Evolutionary conservation across 2,888 invertebrate species (phyloP).

Genomic region (Drosophila neonasuta): DNA sequence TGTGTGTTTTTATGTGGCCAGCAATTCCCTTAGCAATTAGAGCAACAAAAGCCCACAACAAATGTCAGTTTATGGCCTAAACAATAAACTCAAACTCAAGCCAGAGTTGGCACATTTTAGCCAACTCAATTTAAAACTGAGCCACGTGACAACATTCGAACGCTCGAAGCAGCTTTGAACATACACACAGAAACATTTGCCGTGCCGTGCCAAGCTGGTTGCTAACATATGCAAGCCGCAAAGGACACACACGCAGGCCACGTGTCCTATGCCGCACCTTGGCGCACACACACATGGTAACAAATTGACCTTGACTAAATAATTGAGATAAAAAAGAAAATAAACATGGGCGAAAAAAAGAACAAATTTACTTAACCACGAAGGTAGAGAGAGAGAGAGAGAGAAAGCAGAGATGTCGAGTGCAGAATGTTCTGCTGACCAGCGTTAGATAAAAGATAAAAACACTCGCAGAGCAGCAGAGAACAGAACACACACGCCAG

Average conservation of each 20-base stretch:
- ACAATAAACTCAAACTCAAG: conserved; percentile 41
- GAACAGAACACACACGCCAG: conserved; percentile 13
- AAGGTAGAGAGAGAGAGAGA: conserved; percentile 11
- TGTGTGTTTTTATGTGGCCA: conserved; percentile 16
- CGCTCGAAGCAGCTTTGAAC: conserved; percentile 21
- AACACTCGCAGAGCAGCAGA: conserved; percentile 22
- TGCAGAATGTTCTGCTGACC: conserved; percentile 34
- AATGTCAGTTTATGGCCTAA: conserved; percentile 50
- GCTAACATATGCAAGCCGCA: conserved; percentile 47
- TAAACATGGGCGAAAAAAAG: conserved; percentile 15
- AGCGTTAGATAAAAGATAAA: conserved; percentile 51
- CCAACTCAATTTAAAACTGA: conserved; percentile 60
- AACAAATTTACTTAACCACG: conserved; percentile 53
- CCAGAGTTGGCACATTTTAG: conserved; percentile 24
- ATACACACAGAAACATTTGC: conserved; percentile 9
- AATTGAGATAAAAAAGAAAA: conserved; percentile 55
- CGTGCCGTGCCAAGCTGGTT: conserved; percentile 5
- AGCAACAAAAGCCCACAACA: conserved; percentile 25
- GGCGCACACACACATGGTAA: conserved; percentile 6
- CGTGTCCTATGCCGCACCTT: conserved; percentile 43
- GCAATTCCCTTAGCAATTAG: conserved; percentile 51
- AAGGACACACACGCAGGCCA: conserved; percentile 44
- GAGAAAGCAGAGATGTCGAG: conserved; percentile 1
- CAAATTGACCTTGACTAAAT: conserved; percentile 66
- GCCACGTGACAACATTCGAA: conserved; percentile 54